Base-by-base conservation (phyloP, 2,888 invertebrate genomes). In the Nemurella pictetii region DNA sequence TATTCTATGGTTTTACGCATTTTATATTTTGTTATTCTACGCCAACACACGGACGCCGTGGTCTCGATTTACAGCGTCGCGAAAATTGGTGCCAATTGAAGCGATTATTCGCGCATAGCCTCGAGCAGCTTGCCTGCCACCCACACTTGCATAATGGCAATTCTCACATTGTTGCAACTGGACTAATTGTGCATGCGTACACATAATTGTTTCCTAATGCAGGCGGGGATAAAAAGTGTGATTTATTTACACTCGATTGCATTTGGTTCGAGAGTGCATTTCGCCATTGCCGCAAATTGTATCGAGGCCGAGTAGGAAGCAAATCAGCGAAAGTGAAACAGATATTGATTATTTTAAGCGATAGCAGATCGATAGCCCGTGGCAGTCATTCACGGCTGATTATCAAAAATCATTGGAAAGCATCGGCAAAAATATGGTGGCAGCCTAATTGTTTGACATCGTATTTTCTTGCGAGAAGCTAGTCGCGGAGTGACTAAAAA, bases 281-380 rank as follows among this genome's bases (percentile, higher is more conserved):
- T 81, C 80, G 35, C 25, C 80, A 81, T 15, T 55, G 3, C 35
- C 7, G 32, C 80, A 32, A 4, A 29, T n/a, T n/a, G 28, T 75
- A 75, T 36, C 35, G 80, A 81, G 80, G 80, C 35, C 80, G 35
- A 81, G 35, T 81, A 81, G 80, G 80, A 81, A 81, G 80, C 35
- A 26, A 35, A 35, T 30, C 32, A 81, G 80, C 80, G 80, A 81
- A 81, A 81, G 80, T 81, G 80, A 81, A 81, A 81, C 28, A 75
- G 55, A 75, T 80, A 80, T 81, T 26, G 80, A 81, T 81, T 35
- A 36, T 81, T 30, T 81, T 29, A 3, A 35, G 25, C 32, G 36
- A 81, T 32, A 81, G 32, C 35, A 32, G 35, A 81, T 81, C 36
- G 25, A 7, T 78, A 27, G n/a, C 55, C 55, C 55, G 55, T 55